Evolutionary conservation across 2,888 invertebrate genomes (phyloP).

Genomic region (Drosophila subquinaria): DNA sequence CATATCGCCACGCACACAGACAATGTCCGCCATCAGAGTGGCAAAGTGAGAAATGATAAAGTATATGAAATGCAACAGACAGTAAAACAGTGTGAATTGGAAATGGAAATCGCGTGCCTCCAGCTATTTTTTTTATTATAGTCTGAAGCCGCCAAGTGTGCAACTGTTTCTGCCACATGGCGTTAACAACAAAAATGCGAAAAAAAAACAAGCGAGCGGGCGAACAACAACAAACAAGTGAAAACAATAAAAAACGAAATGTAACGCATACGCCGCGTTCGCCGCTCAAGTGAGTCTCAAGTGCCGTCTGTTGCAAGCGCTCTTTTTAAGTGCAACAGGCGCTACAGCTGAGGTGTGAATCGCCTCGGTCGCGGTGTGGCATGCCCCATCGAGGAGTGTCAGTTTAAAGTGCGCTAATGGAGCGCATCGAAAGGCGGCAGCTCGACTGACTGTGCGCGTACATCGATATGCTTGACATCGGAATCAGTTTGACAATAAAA

Average conservation of each 20-base stretch:
- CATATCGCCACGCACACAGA: slow-evolving; percentile 5
- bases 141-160: slow-evolving; percentile 46
- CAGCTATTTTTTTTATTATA: slow-evolving; percentile 25
- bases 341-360: slow-evolving; percentile 61
- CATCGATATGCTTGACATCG: neutral
- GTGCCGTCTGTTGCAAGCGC: slow-evolving; percentile 51
- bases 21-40: slow-evolving; percentile 11
- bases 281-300: slow-evolving; percentile 73
- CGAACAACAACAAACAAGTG: slow-evolving; percentile 3
- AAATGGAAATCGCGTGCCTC: slow-evolving; percentile 58
- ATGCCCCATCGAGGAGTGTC: slow-evolving; percentile 34
- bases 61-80: slow-evolving; percentile 72
- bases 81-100: slow-evolving; percentile 29
- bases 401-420: slow-evolving; percentile 56
- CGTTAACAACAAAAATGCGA: slow-evolving; percentile 43
- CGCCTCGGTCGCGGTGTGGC: neutral
- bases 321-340: slow-evolving; percentile 64
- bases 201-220: slow-evolving; percentile 1
- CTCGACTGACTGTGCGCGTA: slow-evolving; percentile 3
- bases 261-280: slow-evolving; percentile 62
- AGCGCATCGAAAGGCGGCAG: slow-evolving; percentile 34
- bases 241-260: slow-evolving; percentile 48
- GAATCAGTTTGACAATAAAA: slow-evolving; percentile 7
- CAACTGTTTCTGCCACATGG: slow-evolving; percentile 54
- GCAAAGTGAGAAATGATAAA: slow-evolving; percentile 66